phyloP scores from a whole-genome alignment of 2,888 invertebrate species.

The Eurois occulta region DNA sequence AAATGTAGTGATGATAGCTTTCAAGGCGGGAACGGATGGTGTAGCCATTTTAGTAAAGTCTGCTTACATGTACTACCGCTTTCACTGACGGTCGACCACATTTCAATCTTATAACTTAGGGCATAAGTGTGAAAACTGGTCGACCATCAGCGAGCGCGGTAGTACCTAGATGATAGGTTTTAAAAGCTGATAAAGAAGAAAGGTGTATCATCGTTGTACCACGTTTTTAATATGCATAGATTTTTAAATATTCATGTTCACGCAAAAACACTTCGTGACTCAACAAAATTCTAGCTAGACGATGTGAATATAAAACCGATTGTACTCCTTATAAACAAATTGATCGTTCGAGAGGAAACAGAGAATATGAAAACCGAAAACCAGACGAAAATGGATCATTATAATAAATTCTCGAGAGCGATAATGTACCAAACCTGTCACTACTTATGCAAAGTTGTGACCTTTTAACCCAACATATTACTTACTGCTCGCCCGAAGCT shows the following conservation, averaged over 20 bases:
- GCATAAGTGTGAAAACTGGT: too few relatives aligned
- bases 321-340: constrained; percentile 1
- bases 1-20: constrained; percentile 67
- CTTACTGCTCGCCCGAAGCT: constrained; percentile 57
- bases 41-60: constrained; percentile 34
- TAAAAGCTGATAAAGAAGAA: neutral
- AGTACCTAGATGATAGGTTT: too few relatives aligned
- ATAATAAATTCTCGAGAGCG: constrained; percentile 37
- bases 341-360: constrained; percentile 15
- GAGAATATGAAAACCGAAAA: constrained; percentile 39
- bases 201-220: neutral
- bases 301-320: neutral
- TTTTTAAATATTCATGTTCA: constrained; percentile 18
- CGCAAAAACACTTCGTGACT: neutral
- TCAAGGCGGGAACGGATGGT: constrained; percentile 57
- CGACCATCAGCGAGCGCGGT: too few relatives aligned
- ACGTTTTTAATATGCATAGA: constrained; percentile 15
- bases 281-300: constrained; percentile 6
- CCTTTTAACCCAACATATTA: constrained; percentile 60
- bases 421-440: constrained; percentile 57
- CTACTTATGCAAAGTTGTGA: constrained; percentile 61
- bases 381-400: constrained; percentile 38
- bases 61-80: constrained; percentile 5
- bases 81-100: too few relatives aligned
- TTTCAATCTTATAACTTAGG: neutral